These are phyloP conservation scores for Brachionus plicatilis DNA, from an alignment of 1,140 invertebrate species.

Conservation along the genomic window DNA sequence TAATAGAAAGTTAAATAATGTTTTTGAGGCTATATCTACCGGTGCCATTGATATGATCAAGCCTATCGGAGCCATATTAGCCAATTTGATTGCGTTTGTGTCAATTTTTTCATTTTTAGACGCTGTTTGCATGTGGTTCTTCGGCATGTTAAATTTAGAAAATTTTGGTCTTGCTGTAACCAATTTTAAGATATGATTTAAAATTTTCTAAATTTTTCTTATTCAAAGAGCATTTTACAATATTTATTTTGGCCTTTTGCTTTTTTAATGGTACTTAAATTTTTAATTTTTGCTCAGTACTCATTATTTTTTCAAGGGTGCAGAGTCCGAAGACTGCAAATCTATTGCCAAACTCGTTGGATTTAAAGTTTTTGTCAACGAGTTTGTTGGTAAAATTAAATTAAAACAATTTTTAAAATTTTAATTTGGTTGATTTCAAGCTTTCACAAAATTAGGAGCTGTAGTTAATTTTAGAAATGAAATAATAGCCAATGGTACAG, in stretches of 20 bases:
- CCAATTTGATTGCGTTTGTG: slow-evolving; percentile 42
- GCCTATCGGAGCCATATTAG: slow-evolving; percentile 31
- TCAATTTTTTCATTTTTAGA: slow-evolving; percentile 43
- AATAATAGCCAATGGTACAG: slow-evolving; percentile 20
- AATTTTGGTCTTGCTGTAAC: slow-evolving; percentile 14
- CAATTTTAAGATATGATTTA: too few species aligned
- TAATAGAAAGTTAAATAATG: slow-evolving; percentile 18
- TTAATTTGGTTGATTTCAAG: background rate
- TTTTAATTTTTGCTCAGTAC: background rate
- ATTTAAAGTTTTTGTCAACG: slow-evolving; percentile 38
- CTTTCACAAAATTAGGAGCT: slow-evolving; percentile 33
- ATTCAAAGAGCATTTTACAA: background rate
- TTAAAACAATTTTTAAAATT: background rate
- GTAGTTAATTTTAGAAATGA: background rate
- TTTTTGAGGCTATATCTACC: slow-evolving; percentile 20
- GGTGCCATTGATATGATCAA: slow-evolving; percentile 9
- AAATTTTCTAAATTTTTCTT: background rate
- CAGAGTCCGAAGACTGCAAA: slow-evolving; percentile 5
- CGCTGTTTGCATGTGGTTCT: slow-evolving; percentile 44
- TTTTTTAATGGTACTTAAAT: slow-evolving; percentile 14
- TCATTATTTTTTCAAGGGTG: background rate
- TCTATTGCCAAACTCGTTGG: background rate
- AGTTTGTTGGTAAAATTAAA: slow-evolving; percentile 36
- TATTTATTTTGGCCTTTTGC: slow-evolving; percentile 41
- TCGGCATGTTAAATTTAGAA: slow-evolving; percentile 42